Evolutionary conservation across 2,797 vertebrate genomes (phyloP), one percentile per base, ranked within the genome.

Genomic region (Parambassis ranga): DNA sequence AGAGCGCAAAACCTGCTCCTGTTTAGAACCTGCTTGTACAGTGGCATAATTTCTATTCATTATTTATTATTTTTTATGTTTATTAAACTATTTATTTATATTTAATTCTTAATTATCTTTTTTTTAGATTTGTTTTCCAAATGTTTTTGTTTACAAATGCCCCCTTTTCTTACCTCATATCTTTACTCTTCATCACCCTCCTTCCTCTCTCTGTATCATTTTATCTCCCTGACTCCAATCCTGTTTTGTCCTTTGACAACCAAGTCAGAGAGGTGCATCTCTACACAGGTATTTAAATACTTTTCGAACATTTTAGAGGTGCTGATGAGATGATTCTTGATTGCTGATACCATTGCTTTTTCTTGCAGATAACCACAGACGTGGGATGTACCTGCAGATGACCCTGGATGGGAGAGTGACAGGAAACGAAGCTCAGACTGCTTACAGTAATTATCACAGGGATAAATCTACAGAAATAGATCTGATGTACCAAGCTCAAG

Each of bases 301-400:
- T 26, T 48, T 57, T 37, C 4, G n/a, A n/a, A n/a, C n/a, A 46
- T 33, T 30, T 16, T 6, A n/a, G 0, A 3, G 36, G 15, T 31
- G 6, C 3, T 31, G 5, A 18, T 18, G 4, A 43, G 1, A n/a
- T 3, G 1, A 8, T 32, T n/a, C n/a, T n/a, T n/a, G n/a, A n/a
- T n/a, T n/a, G n/a, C n/a, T n/a, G n/a, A n/a, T n/a, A n/a, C n/a
- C n/a, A n/a, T 14, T 56, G 14, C 4, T 48, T 32, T 7, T 36
- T 32, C 8, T 58, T 82, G 30, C 72, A 93, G 92, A 88, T 23
- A 90, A 87, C 66, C 86, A 83, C 75, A 89, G 81, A 49, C 78
- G 71, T 41, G 89, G 83, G 30, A 46, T 91, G 66, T 93, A 89
- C 46, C 69, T 93, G 63, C 86, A 92, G 83, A 89, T 93, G 18